Evolutionary conservation across 2,113 vertebrate genomes (phyloP).

Genomic region (Campylomormyrus numenius): DNA sequence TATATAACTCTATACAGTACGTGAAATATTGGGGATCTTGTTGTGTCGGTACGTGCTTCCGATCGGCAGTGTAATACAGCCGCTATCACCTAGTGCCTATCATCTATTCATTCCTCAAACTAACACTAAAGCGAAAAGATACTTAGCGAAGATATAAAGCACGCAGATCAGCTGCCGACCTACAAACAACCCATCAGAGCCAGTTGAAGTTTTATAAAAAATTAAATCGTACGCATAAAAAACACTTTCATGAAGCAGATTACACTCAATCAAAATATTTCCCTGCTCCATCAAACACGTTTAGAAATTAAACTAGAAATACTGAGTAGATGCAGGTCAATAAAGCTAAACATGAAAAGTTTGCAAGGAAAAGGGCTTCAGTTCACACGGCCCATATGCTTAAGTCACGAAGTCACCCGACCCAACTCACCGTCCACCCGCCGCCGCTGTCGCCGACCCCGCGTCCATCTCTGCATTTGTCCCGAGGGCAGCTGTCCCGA

Average conservation of each 20-base stretch:
- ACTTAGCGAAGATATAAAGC: background rate
- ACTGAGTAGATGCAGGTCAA: background rate
- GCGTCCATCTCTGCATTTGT: conserved; percentile 44
- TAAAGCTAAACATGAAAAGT: background rate
- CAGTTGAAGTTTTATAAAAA: background rate
- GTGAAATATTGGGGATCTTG: background rate
- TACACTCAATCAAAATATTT: background rate
- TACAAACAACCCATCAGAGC: background rate
- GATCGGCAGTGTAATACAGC: background rate
- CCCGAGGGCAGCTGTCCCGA: background rate
- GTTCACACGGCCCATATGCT: background rate
- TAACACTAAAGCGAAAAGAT: background rate
- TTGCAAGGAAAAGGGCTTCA: background rate
- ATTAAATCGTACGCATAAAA: background rate
- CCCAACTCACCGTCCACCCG: conserved; percentile 37
- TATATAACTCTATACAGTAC: background rate
- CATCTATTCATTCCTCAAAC: background rate
- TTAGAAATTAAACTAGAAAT: background rate
- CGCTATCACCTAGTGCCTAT: background rate
- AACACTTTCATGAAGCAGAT: background rate
- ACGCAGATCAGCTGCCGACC: background rate
- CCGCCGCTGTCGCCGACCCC: conserved; percentile 6
- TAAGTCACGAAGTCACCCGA: background rate
- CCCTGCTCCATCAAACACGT: background rate
- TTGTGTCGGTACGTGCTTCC: background rate